A percentile compares a stretch with the other conserved stretches of the same genome.
Evolutionary conservation across 53 echinoderm and acorn worm species (phyloP).

Genomic region (Echinometra lucunter): DNA sequence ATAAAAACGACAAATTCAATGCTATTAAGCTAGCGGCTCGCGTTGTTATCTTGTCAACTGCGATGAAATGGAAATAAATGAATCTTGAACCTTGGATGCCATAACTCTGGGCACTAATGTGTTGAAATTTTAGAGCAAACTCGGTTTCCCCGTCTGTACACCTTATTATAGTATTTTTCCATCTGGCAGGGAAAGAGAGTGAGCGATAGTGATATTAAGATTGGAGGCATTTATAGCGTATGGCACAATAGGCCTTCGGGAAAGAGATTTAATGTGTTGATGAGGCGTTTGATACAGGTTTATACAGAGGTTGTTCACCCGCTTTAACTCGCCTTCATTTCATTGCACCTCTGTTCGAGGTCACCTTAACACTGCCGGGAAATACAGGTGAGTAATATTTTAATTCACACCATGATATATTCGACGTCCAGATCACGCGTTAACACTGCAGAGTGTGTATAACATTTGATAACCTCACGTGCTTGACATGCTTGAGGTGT

Average conservation of each 20-base stretch:
- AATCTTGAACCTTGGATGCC: not conserved
- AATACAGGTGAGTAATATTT: not conserved
- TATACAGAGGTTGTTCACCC: constrained; percentile 2
- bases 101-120: not conserved
- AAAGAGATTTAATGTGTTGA: not conserved
- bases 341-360: not conserved
- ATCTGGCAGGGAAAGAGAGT: not conserved
- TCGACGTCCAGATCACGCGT: not conserved
- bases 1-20: too few relatives aligned
- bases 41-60: too few relatives aligned
- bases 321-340: constrained; percentile 6
- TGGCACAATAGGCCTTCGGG: not conserved
- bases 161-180: not conserved
- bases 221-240: not conserved
- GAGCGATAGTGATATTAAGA: not conserved
- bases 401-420: not conserved
- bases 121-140: not conserved
- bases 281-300: not conserved
- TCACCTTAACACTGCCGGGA: not conserved
- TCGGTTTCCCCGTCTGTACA: not conserved
- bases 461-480: not conserved
- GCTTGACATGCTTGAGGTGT: not conserved
- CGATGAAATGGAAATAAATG: not conserved
- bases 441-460: not conserved
- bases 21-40: too few relatives aligned